These are phyloP conservation scores for Pterophyllum scalare DNA, from an alignment of 2,113 vertebrate species.

Conservation along the genomic window DNA sequence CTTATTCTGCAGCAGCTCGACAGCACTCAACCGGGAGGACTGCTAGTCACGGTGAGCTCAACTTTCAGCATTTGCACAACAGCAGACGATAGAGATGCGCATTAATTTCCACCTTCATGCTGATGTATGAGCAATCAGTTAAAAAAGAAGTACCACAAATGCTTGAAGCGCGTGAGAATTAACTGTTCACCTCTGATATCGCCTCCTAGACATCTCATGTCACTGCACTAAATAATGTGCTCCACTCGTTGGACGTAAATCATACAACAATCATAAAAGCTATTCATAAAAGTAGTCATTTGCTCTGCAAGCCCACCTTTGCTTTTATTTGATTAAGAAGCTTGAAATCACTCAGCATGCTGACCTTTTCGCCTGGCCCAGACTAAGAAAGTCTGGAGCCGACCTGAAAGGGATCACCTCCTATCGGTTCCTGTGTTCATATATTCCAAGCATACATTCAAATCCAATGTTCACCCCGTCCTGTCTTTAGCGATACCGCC, in stretches of 20 bases:
- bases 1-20: not conserved
- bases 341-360: not conserved
- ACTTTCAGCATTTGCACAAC: not conserved
- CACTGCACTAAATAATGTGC: not conserved
- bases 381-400: not conserved
- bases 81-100: not conserved
- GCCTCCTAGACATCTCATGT: not conserved
- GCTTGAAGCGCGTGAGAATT: not conserved
- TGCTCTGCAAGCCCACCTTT: not conserved
- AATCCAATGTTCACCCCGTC: not conserved
- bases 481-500: conserved; percentile 21
- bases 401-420: not conserved
- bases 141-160: not conserved
- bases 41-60: not conserved
- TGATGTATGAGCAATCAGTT: not conserved
- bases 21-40: fast-evolving
- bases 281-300: not conserved
- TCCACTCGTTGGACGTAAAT: not conserved
- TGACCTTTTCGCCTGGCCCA: not conserved
- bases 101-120: not conserved
- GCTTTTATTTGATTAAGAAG: not conserved
- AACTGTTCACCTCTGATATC: not conserved
- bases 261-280: not conserved
- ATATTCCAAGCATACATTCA: not conserved
- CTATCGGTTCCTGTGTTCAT: not conserved